These are phyloP conservation scores for Cartodere bifasciata DNA, from an alignment of 2,888 invertebrate species.

Conservation along the genomic window DNA sequence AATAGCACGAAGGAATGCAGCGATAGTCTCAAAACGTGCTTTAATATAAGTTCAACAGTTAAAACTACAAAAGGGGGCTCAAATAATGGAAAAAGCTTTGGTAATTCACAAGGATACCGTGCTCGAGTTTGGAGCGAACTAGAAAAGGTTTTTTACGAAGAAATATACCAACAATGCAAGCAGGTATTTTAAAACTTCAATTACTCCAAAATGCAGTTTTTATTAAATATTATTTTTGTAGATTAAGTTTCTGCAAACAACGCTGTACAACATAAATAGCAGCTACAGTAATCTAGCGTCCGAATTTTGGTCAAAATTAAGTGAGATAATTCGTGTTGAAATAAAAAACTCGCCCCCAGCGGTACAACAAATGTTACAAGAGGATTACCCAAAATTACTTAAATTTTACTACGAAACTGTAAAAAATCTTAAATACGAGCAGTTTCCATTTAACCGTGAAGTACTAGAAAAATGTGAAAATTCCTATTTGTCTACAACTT, in stretches of 20 bases:
- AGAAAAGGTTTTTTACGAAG: constrained; percentile 71
- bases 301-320: constrained; percentile 42
- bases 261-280: constrained; percentile 36
- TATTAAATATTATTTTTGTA: constrained; percentile 24
- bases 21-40: constrained; percentile 39
- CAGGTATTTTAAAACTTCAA: constrained; percentile 40
- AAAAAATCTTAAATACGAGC: constrained; percentile 50
- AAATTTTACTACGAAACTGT: constrained; percentile 67
- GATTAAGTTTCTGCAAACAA: constrained; percentile 38
- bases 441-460: constrained; percentile 41
- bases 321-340: constrained; percentile 37
- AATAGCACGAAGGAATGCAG: constrained; percentile 40
- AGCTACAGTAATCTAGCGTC: constrained; percentile 38
- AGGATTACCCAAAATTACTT: constrained; percentile 77
- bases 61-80: constrained; percentile 34
- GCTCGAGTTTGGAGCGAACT: constrained; percentile 77
- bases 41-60: constrained; percentile 32
- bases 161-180: constrained; percentile 56
- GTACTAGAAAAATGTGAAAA: constrained; percentile 66
- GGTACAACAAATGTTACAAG: constrained; percentile 73
- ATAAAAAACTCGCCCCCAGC: constrained; percentile 41
- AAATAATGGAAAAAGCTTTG: constrained; percentile 42
- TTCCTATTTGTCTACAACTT: constrained; percentile 70
- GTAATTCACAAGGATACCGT: constrained; percentile 39
- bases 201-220: constrained; percentile 4